Conservation (phyloP, 2,113 vertebrate genomes). For the Tetrao urogallus region DNA sequence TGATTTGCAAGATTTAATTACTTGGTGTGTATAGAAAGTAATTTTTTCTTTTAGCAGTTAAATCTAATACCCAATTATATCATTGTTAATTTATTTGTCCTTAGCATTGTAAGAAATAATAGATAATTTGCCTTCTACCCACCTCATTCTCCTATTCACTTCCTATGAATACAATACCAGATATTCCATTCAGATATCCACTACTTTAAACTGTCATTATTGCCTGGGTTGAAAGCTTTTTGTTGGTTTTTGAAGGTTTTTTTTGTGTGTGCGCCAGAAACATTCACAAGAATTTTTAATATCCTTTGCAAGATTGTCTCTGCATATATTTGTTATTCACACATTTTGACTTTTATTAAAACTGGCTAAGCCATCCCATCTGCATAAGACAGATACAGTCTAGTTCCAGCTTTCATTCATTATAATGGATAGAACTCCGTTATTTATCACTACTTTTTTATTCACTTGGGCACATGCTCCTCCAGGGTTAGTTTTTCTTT, state of each 20-base stretch:
- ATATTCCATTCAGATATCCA: conserved; percentile 33
- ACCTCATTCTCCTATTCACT: neutral
- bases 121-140: conserved; percentile 35
- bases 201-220: neutral
- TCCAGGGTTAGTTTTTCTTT: neutral
- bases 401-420: conserved; percentile 28
- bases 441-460: conserved; percentile 45
- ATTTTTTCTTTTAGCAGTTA: neutral
- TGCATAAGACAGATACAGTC: conserved; percentile 35
- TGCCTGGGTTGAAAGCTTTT: neutral
- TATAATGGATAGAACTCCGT: conserved; percentile 20
- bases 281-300: conserved; percentile 62
- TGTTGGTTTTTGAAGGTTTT: neutral
- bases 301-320: conserved; percentile 57
- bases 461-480: neutral
- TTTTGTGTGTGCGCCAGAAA: neutral
- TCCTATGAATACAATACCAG: neutral
- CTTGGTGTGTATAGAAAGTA: neutral
- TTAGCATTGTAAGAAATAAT: conserved; percentile 28
- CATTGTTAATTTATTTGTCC: conserved; percentile 10
- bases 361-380: conserved; percentile 47
- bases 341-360: conserved; percentile 62
- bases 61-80: neutral
- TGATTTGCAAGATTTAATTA: conserved; percentile 44
- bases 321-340: conserved; percentile 50